These are phyloP conservation scores for Echiichthys vipera DNA, from an alignment of 2,797 vertebrate genomes.

Conservation along the genomic window DNA sequence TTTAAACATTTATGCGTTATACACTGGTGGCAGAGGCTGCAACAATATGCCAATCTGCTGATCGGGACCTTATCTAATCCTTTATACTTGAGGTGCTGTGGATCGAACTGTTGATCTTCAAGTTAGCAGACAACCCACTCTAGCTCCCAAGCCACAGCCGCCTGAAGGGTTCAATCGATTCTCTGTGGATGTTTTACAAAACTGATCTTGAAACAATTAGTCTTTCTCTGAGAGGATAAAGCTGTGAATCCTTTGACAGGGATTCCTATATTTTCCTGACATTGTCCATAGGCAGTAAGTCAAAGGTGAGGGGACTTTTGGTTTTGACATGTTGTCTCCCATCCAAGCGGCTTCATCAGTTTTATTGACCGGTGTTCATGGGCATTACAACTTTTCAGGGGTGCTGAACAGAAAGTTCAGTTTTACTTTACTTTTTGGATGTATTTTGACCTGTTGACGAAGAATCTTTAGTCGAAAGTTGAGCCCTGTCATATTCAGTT, in stretches of 20 bases:
- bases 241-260: neutral
- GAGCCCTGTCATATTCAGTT: neutral
- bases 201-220: neutral
- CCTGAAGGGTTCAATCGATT: neutral
- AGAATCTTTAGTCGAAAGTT: neutral
- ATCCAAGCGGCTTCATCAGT: neutral
- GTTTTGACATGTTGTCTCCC: neutral
- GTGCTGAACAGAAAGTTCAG: neutral
- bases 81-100: too few species aligned
- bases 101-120: too few species aligned
- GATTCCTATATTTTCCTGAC: neutral
- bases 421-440: neutral
- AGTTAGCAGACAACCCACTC: too few species aligned
- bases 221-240: neutral
- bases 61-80: too few species aligned
- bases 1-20: too few species aligned
- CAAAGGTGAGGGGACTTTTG: neutral
- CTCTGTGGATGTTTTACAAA: constrained; percentile 4
- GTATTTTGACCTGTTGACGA: neutral
- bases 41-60: too few species aligned
- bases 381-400: neutral
- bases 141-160: too few species aligned
- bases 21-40: too few species aligned
- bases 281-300: neutral
- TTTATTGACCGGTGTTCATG: neutral